phyloP scores from a whole-genome alignment of 2,113 vertebrate species.

The Procavia capensis region DNA sequence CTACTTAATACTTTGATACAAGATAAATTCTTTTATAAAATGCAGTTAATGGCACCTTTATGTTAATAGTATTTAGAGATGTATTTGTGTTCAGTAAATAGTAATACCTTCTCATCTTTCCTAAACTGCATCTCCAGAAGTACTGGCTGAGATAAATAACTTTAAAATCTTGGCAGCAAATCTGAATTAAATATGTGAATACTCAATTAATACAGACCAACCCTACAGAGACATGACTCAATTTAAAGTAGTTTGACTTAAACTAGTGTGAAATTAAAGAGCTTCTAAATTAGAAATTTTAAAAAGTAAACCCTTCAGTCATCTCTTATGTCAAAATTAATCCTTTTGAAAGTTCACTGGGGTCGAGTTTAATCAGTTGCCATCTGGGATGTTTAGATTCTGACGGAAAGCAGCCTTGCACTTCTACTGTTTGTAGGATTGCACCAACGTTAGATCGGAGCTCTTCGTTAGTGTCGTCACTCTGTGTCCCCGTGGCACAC shows the following conservation, averaged over 20 bases:
- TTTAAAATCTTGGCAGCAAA: conserved; percentile 64
- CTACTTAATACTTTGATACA: neutral
- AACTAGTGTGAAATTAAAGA: conserved; percentile 76
- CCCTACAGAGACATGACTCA: conserved; percentile 64
- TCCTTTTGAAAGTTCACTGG: conserved; percentile 65
- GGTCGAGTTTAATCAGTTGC: conserved; percentile 68
- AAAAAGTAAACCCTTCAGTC: conserved; percentile 67
- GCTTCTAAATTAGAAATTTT: conserved; percentile 71
- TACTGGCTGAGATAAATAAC: conserved; percentile 47
- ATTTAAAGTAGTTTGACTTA: conserved; percentile 72
- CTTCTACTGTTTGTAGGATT: conserved; percentile 16
- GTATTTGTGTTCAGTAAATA: conserved; percentile 26
- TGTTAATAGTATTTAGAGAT: neutral
- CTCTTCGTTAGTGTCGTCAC: neutral
- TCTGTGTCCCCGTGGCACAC: neutral
- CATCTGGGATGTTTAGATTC: conserved; percentile 60
- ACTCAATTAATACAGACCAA: conserved; percentile 60
- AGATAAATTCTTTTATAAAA: conserved; percentile 11
- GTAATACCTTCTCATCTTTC: neutral
- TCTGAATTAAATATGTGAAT: conserved; percentile 47
- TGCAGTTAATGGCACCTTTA: neutral
- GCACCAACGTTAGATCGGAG: neutral
- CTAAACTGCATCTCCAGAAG: conserved; percentile 2
- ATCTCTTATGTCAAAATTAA: conserved; percentile 72
- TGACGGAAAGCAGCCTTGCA: conserved; percentile 33